phyloP scores from a whole-genome alignment of 2,113 vertebrate genomes.

The cat (Felis catus) region F.catus_Fca126_mat1.0 CM031419.1:91396001-91396500 shows the following conservation, averaged over 20 bases:
- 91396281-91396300: background rate
- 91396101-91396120: background rate
- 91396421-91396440: background rate
- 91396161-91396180: background rate
- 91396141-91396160: background rate
- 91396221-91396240: background rate
- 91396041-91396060: background rate
- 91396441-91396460: background rate
- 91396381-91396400: background rate
- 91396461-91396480: background rate
- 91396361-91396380: background rate
- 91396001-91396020: background rate
- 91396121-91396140: background rate
- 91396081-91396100: background rate
- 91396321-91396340: fast-evolving
- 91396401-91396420: background rate
- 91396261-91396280: background rate
- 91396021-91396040: background rate
- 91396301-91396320: background rate
- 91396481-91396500: background rate
- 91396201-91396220: background rate
- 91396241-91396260: background rate
- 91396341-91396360: background rate
- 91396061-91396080: background rate
- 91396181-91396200: background rate